phyloP scores from a whole-genome alignment of 2,888 invertebrate species.

The Protonemura montana region DNA sequence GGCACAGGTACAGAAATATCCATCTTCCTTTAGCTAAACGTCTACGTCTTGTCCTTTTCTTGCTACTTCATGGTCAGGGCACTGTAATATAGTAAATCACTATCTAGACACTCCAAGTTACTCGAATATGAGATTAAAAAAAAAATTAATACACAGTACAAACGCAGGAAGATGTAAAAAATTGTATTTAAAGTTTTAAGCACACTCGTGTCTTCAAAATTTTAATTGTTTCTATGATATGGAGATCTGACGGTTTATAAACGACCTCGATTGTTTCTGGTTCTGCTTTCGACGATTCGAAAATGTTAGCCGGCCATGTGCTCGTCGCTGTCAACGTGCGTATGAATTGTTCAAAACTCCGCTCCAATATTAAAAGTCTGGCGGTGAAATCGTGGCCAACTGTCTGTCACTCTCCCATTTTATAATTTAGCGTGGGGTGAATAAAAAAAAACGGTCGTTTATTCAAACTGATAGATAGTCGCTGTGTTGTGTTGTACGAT shows the following conservation, averaged over 20 bases:
- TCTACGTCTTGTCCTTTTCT: neutral
- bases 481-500: neutral
- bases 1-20: slow-evolving; percentile 49
- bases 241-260: neutral
- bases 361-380: neutral
- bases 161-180: too few species aligned
- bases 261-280: neutral
- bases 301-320: neutral
- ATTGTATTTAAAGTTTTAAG: neutral
- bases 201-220: neutral
- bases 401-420: neutral
- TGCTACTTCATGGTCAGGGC: neutral
- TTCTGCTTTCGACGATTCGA: neutral
- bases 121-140: neutral
- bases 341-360: neutral
- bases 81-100: too few species aligned
- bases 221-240: neutral
- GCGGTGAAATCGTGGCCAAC: neutral
- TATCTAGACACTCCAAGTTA: neutral
- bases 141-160: too few species aligned
- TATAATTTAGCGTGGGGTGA: neutral
- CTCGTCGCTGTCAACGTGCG: neutral
- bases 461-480: neutral
- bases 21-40: slow-evolving; percentile 40
- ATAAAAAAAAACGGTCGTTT: neutral